Evolutionary conservation across 2,113 vertebrate species (phyloP).

Genomic region (Plectropomus leopardus): DNA sequence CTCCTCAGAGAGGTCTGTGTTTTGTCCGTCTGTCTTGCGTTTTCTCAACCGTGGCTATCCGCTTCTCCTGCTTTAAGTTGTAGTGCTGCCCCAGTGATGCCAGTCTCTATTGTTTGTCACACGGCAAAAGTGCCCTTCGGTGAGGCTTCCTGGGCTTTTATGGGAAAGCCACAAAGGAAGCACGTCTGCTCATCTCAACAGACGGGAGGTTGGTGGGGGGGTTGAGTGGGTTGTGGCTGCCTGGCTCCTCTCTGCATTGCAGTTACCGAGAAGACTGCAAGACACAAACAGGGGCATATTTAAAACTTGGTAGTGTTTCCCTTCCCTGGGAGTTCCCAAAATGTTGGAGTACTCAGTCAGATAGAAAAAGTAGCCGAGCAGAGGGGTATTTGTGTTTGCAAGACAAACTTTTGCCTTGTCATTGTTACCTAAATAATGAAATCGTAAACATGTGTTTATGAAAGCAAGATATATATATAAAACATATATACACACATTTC

Average conservation of each 20-base stretch:
- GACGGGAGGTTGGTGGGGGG: slow-evolving; percentile 24
- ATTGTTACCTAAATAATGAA: background rate
- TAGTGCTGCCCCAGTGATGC: background rate
- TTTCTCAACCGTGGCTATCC: background rate
- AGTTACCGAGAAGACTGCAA: slow-evolving; percentile 58
- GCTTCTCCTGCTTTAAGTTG: background rate
- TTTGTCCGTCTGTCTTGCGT: background rate
- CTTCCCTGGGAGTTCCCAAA: slow-evolving; percentile 10
- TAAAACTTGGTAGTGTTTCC: slow-evolving; percentile 16
- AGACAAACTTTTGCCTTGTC: background rate
- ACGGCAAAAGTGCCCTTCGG: slow-evolving; percentile 29
- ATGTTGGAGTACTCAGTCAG: background rate
- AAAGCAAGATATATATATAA: background rate
- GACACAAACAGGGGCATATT: slow-evolving; percentile 28
- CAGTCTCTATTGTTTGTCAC: slow-evolving; percentile 33
- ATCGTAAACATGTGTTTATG: background rate
- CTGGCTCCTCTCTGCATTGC: slow-evolving; percentile 68
- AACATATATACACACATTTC: background rate
- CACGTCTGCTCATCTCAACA: slow-evolving; percentile 21
- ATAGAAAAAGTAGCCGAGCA: background rate
- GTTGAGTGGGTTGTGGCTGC: slow-evolving; percentile 17
- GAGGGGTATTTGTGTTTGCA: background rate
- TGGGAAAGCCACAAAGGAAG: slow-evolving; percentile 36
- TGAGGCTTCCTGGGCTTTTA: slow-evolving; percentile 31
- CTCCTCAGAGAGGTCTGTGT: background rate